phyloP scores from a whole-genome alignment of 2,888 invertebrate species.

The Terebella lapidaria region DNA sequence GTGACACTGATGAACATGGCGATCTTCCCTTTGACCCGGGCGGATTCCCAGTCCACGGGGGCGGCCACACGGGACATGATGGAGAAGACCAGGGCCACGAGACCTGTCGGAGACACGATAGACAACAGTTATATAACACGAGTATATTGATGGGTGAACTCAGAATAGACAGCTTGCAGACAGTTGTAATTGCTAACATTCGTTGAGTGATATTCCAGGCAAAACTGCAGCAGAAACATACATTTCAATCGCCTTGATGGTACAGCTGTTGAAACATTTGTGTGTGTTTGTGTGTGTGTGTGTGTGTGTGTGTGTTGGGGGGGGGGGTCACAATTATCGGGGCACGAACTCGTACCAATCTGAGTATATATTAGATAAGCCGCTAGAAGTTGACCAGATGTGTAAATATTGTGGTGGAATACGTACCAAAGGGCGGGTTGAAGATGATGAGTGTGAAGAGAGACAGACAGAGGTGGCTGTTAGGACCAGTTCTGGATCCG shows the following conservation, averaged over 20 bases:
- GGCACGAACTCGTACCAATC: background rate
- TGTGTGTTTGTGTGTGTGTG: background rate
- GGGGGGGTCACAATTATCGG: background rate
- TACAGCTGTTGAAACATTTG: no score
- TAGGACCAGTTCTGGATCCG: slow-evolving; percentile 9
- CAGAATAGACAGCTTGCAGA: no score
- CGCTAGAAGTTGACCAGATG: no score
- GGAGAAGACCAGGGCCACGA: slow-evolving; percentile 22
- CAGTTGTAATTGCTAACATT: no score
- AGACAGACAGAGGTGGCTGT: slow-evolving; percentile 21
- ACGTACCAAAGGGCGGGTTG: slow-evolving; percentile 23
- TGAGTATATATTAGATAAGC: background rate
- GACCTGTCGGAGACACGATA: slow-evolving; percentile 19
- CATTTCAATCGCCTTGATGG: no score
- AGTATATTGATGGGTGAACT: no score
- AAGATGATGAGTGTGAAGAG: slow-evolving; percentile 17
- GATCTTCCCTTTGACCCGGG: slow-evolving; percentile 22
- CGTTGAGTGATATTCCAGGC: no score
- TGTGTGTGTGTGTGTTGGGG: background rate
- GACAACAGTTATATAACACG: no score
- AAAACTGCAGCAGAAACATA: no score
- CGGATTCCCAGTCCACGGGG: slow-evolving; percentile 22
- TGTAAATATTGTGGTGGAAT: background rate
- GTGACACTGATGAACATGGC: slow-evolving; percentile 21
- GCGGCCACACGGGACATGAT: slow-evolving; percentile 17